These are phyloP conservation scores for Anastrepha obliqua DNA, from an alignment of 1,140 invertebrate genomes.

Conservation along the genomic window DNA sequence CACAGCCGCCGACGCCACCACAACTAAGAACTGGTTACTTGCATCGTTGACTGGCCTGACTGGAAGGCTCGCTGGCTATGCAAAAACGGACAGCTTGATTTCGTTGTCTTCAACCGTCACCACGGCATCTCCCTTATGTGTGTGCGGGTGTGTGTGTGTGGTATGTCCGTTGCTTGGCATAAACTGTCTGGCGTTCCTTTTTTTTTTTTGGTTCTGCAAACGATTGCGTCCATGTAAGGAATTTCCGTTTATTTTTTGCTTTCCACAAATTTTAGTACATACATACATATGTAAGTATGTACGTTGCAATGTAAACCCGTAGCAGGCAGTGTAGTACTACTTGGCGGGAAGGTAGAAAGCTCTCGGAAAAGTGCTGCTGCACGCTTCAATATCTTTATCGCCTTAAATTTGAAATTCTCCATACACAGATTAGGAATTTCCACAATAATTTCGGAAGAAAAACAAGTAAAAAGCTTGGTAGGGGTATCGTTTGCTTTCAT, in stretches of 20 bases:
- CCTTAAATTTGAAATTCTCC: too few species aligned
- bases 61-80: neutral
- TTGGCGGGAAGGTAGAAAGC: neutral
- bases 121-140: neutral
- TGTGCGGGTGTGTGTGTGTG: neutral
- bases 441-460: too few species aligned
- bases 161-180: conserved; percentile 5
- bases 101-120: conserved; percentile 4
- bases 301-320: neutral
- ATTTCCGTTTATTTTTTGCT: neutral
- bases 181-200: neutral
- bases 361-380: too few species aligned
- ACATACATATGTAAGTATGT: neutral
- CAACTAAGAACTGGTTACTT: neutral
- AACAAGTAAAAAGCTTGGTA: too few species aligned
- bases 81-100: neutral
- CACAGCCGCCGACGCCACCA: conserved; percentile 45
- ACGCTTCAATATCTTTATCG: neutral
- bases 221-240: neutral
- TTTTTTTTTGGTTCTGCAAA: neutral
- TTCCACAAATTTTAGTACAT: neutral
- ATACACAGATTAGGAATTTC: too few species aligned
- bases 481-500: too few species aligned
- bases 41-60: neutral
- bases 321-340: neutral